These are phyloP conservation scores for Parazoanthus darwini DNA, from an alignment of 92 coral and sea anemone species.

Conservation along the genomic window DNA sequence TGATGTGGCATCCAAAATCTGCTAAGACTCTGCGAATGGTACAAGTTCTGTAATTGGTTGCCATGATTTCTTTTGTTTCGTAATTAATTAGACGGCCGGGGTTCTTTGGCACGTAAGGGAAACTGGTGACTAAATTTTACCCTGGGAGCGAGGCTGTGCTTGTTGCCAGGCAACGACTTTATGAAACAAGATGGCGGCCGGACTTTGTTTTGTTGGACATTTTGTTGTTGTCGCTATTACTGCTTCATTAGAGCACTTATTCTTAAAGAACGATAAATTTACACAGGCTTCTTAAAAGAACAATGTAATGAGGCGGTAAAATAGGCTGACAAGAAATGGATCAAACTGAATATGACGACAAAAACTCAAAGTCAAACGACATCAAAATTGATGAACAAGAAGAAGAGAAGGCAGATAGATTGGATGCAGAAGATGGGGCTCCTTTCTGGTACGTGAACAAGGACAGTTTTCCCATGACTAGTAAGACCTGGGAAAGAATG, in stretches of 20 bases:
- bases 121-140: neutral
- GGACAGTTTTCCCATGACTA: constrained; percentile 88
- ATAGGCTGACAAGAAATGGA: constrained; percentile 7
- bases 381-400: neutral
- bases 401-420: constrained; percentile 15
- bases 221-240: neutral
- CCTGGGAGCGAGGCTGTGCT: neutral
- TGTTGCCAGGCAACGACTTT: constrained; percentile 29
- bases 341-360: constrained; percentile 12
- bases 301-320: neutral
- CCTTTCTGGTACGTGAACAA: constrained; percentile 82
- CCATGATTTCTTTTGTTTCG: constrained; percentile 4
- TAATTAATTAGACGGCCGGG: neutral
- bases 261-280: neutral
- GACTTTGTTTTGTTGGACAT: neutral
- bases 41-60: constrained; percentile 77
- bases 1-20: constrained; percentile 79
- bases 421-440: constrained; percentile 56
- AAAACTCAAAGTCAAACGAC: neutral
- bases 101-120: neutral
- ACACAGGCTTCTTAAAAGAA: neutral
- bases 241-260: neutral
- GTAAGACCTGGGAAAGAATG: constrained; percentile 94
- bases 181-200: constrained; percentile 30
- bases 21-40: constrained; percentile 32